These are phyloP conservation scores for Motacilla tschutschensis DNA, from an alignment of 2,113 vertebrate species.

Conservation along the genomic window DNA sequence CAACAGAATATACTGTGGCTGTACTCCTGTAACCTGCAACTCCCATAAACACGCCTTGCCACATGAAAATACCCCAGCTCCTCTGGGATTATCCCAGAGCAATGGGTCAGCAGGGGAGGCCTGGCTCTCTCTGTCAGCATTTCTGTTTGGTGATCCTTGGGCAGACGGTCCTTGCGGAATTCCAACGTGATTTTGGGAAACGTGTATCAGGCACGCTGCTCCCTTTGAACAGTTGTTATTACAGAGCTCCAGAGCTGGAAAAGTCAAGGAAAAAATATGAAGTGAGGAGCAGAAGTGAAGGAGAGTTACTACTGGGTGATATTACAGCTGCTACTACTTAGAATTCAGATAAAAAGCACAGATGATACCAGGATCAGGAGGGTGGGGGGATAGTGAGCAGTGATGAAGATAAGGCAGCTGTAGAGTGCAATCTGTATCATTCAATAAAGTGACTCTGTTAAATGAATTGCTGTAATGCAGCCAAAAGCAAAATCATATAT, in stretches of 20 bases:
- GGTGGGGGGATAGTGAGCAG: not conserved
- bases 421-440: not conserved
- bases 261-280: not conserved
- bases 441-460: not conserved
- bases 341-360: not conserved
- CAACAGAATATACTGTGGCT: not conserved
- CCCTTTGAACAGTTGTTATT: not conserved
- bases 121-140: not conserved
- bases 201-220: not conserved
- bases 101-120: not conserved
- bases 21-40: not conserved
- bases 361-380: not conserved
- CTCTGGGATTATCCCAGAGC: not conserved
- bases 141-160: not conserved
- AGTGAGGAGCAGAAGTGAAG: not conserved
- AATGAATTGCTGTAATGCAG: slow-evolving; percentile 11
- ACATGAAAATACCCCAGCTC: not conserved
- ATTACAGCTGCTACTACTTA: slow-evolving; percentile 15
- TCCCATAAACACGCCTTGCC: not conserved
- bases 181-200: not conserved
- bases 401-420: slow-evolving; percentile 11
- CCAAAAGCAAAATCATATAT: slow-evolving; percentile 9
- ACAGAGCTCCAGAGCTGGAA: not conserved
- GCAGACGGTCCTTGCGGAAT: not conserved
- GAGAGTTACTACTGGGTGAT: not conserved